Evolutionary conservation across 2,113 vertebrate species (phyloP).

Genomic region (Microtus montanus): DNA sequence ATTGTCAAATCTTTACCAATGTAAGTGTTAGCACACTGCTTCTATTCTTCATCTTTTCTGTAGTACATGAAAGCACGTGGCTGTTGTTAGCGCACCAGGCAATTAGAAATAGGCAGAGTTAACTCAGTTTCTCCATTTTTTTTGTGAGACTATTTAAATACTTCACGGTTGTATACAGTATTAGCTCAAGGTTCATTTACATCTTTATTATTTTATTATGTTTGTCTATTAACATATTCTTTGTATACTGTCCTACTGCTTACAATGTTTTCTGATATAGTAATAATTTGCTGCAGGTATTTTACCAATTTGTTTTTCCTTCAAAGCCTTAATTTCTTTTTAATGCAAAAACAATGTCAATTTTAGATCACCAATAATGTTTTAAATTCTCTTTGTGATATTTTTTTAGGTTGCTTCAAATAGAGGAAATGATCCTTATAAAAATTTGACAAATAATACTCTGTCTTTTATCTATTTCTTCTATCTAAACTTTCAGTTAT

Average conservation of each 20-base stretch:
- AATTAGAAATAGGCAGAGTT: neutral
- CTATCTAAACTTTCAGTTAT: neutral
- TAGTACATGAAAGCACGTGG: neutral
- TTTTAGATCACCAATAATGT: neutral
- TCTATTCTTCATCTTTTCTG: neutral
- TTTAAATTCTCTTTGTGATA: neutral
- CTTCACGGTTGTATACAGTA: neutral
- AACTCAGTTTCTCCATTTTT: neutral
- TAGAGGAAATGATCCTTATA: neutral
- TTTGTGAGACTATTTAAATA: neutral
- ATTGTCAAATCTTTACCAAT: neutral
- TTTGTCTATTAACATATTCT: neutral
- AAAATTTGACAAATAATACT: neutral
- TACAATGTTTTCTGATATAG: neutral
- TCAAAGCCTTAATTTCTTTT: neutral
- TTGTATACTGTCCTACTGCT: neutral
- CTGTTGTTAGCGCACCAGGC: neutral
- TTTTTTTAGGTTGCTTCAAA: neutral
- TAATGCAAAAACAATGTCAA: neutral
- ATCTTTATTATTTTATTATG: conserved; percentile 10
- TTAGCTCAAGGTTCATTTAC: neutral
- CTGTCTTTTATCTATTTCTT: neutral
- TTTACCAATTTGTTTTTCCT: neutral
- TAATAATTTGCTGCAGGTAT: neutral
- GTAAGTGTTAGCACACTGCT: neutral